Evolutionary conservation across 2,113 vertebrate species (phyloP).

Genomic region (Polypterus bichir): DNA sequence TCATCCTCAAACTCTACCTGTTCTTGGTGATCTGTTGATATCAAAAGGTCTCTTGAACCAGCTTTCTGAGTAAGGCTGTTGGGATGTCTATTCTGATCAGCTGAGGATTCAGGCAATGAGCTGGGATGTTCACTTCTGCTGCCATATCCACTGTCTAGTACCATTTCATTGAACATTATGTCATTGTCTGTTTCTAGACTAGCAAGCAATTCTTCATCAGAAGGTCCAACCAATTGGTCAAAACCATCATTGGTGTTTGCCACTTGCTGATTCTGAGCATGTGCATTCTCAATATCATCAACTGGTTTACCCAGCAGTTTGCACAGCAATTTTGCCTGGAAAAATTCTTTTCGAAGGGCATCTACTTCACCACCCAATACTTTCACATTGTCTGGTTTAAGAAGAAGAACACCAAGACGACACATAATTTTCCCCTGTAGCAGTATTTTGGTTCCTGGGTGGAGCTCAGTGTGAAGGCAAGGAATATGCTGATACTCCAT

Average conservation of each 20-base stretch:
- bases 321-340: slow-evolving; percentile 63
- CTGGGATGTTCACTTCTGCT: slow-evolving; percentile 37
- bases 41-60: no score
- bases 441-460: slow-evolving; percentile 76
- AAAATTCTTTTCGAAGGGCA: slow-evolving; percentile 51
- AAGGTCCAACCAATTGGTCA: slow-evolving; percentile 44
- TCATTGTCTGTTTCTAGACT: slow-evolving; percentile 56
- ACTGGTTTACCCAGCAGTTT: slow-evolving; percentile 58
- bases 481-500: slow-evolving; percentile 81
- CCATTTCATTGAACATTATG: slow-evolving; percentile 22
- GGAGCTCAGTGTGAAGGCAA: slow-evolving; percentile 45
- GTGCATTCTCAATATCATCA: slow-evolving; percentile 28
- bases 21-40: not conserved
- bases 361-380: slow-evolving; percentile 86
- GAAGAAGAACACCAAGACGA: slow-evolving; percentile 75
- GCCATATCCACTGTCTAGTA: slow-evolving; percentile 54
- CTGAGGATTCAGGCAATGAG: not conserved
- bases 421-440: slow-evolving; percentile 66
- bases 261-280: slow-evolving; percentile 7
- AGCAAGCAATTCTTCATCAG: slow-evolving; percentile 76
- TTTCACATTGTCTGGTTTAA: slow-evolving; percentile 76
- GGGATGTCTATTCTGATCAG: no score
- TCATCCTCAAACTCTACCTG: slow-evolving; percentile 40
- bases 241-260: slow-evolving; percentile 16
- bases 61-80: no score